phyloP scores from a whole-genome alignment of 1,140 invertebrate species.

The Caenorhabditis brenneri region DNA sequence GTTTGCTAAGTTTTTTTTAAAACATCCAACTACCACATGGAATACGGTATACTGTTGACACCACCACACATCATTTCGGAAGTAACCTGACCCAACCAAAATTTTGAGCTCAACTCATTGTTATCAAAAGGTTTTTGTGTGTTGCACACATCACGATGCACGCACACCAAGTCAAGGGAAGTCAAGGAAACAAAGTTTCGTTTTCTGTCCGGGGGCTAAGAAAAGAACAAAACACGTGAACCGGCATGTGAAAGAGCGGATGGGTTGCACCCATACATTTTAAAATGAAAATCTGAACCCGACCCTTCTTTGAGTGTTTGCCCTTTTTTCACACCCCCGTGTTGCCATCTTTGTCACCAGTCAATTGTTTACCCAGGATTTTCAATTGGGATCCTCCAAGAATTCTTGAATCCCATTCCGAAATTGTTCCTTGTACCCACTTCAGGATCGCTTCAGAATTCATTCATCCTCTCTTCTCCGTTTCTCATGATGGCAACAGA shows the following conservation, averaged over 20 bases:
- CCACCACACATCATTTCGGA: neutral
- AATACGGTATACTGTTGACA: constrained; percentile 17
- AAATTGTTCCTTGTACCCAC: constrained; percentile 29
- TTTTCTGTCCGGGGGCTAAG: neutral
- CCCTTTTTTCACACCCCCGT: constrained; percentile 9
- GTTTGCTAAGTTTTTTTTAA: neutral
- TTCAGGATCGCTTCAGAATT: neutral
- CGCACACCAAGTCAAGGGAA: constrained; percentile 6
- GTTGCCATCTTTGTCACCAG: neutral
- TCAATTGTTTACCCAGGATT: constrained; percentile 1
- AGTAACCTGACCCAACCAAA: neutral
- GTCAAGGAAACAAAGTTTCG: constrained; percentile 33
- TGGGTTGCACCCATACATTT: neutral
- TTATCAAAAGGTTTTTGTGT: constrained; percentile 33
- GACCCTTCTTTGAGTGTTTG: constrained; percentile 2
- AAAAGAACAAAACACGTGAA: constrained; percentile 31
- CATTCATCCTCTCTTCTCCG: too few species aligned
- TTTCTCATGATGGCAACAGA: neutral
- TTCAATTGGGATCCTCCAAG: neutral
- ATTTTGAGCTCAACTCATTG: constrained; percentile 6
- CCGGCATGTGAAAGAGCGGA: neutral
- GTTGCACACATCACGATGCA: constrained; percentile 34
- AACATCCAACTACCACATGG: neutral
- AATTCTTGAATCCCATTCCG: neutral
- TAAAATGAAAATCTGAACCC: neutral